Base-by-base conservation (phyloP, 1,140 invertebrate genomes). In the Bombus ignitus region DNA sequence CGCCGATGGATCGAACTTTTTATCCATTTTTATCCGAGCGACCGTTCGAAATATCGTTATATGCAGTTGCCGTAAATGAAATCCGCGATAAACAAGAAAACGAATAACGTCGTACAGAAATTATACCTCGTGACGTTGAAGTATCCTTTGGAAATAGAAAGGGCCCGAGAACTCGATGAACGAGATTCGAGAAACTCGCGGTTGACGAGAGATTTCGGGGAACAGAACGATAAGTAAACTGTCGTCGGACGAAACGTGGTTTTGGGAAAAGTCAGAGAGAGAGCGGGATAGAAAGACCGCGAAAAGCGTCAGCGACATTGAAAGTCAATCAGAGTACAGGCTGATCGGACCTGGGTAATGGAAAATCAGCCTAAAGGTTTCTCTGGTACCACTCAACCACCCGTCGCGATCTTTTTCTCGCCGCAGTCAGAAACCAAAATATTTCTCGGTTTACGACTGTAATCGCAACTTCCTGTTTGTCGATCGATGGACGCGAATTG, bases 351-450 rank as follows among this genome's bases (percentile, higher is more conserved):
- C 39, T 66, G 76, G 76, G 87, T 90, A 89, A 90, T 89, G 91
- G 89, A 25, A 77, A 81, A 71, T 84, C 47, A 42, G 71, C 72
- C 89, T 93, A 92, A 93, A 91, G 92, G 87, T 91, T 93, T 92
- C 81, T 89, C 87, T 89, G 85, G 89, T 94, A 93, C 87, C 93
- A 94, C 93, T 94, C 90, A 94, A 87, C 91, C 93, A 87, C 93
- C 92, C 71, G 88, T 86, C 89, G 93, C 62, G 77, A 83, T 84
- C 68, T 87, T 70, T 71, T 87, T 44, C 59, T n/a, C 62, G 25
- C 28, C 70, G 22, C 37, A 2, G 25, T 72, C 6, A 80, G 47
- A 37, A n/a, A 68, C 12, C 13, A 32, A 9, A 8, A 35, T 53
- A 28, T 80, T 72, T 65, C 53, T 10, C 47, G 4, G 2, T 78